Evolutionary conservation across 2,797 vertebrate genomes (phyloP).

Genomic region (Diceros bicornis): DNA sequence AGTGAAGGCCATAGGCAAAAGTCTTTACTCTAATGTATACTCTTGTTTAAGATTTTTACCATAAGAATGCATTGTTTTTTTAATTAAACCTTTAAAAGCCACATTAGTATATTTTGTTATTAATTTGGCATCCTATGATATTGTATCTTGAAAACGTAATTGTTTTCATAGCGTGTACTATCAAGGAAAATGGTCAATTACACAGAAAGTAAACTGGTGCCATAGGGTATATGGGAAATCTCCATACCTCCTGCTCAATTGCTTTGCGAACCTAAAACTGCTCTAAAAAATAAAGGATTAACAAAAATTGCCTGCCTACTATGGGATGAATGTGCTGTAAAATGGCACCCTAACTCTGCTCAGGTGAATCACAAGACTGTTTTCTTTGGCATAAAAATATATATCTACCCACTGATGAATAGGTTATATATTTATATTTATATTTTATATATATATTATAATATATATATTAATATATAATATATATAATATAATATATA

Average conservation of each 20-base stretch:
- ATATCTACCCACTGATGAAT: background rate
- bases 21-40: background rate
- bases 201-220: background rate
- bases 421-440: background rate
- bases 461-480: too few species aligned
- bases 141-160: constrained; percentile 4
- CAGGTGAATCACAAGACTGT: background rate
- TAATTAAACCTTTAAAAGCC: background rate
- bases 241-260: background rate
- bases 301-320: background rate
- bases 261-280: background rate
- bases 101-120: background rate
- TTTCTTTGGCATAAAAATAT: background rate
- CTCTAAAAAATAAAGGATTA: background rate
- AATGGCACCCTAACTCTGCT: background rate
- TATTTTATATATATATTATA: too few species aligned
- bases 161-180: background rate
- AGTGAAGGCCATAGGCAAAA: constrained; percentile 25
- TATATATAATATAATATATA: too few species aligned
- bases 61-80: background rate
- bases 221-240: background rate
- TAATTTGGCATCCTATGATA: background rate
- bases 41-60: constrained; percentile 9
- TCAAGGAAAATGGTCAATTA: constrained; percentile 16
- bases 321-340: background rate